Evolutionary conservation across 2,888 invertebrate species (phyloP), one percentile per base, ranked within the genome.

Genomic region (Acleris holmiana): DNA sequence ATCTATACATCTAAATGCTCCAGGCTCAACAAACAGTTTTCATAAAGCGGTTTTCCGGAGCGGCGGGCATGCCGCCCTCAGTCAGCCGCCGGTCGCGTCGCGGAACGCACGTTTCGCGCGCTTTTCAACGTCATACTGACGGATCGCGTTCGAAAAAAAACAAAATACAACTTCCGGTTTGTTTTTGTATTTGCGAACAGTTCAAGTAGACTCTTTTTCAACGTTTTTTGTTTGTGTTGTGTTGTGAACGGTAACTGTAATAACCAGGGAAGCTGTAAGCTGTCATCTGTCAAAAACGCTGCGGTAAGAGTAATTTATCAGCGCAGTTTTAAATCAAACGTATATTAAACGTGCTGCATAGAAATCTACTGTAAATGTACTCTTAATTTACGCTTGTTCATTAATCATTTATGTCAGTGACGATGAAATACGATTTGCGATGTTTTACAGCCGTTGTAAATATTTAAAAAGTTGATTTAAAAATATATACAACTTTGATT

Each of bases 221-320:
- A 50, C 63, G 59, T 66, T 41, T 50, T 17, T 62, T 49, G 78
- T 82, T 80, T 80, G 77, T 73, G 68, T 69, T 55, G 73, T 78
- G 77, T 80, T 76, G 82, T 76, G 80, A 79, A 76, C 73, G 76
- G 75, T 80, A 81, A 75, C 71, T 76, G 76, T 71, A 76, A 76
- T 35, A 35, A 35, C 29, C 29, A 13, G 35, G 35, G 13, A 79
- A 76, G 76, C 69, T 77, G 67, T 54, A 58, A 58, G 77, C 80
- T 81, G 86, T 85, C 84, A 83, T 80, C 85, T 84, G 86, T 88
- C 88, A 87, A 82, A 84, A 85, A 75, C 80, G 82, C 78, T 75
- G 83, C 85, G 90, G 90, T 90, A 79, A 88, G 81, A 74, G 68
- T 75, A 76, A 77, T 82, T 79, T 82, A 80, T 76, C n/a, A 72